phyloP scores from a whole-genome alignment of 2,113 vertebrate species.

The Odontesthes bonariensis region DNA sequence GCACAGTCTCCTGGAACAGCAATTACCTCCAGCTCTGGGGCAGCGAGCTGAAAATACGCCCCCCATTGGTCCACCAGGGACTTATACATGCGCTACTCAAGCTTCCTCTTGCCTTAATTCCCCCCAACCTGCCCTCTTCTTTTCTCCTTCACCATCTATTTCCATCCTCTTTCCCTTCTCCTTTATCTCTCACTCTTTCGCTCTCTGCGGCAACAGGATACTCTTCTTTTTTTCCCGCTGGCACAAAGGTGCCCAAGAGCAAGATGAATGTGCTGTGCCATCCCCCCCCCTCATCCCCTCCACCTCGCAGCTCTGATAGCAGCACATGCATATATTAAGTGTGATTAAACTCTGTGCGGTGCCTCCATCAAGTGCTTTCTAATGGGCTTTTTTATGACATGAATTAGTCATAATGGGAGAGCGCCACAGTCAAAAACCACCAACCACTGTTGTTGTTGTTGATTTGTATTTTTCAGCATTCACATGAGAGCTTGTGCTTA shows the following conservation, averaged over 20 bases:
- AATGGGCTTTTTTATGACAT: conserved; percentile 85
- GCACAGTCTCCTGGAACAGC: conserved; percentile 65
- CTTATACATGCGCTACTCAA: conserved; percentile 29
- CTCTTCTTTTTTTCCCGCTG: conserved; percentile 33
- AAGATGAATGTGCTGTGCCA: conserved; percentile 72
- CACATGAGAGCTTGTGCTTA: conserved; percentile 68
- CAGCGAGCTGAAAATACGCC: conserved; percentile 60
- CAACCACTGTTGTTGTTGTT: conserved; percentile 68
- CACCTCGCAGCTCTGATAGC: conserved; percentile 62
- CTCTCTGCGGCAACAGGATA: conserved; percentile 69
- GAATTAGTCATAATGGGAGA: conserved; percentile 84
- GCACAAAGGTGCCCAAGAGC: conserved; percentile 77
- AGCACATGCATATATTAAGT: conserved; percentile 84
- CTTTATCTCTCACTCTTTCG: conserved; percentile 29
- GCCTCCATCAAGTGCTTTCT: conserved; percentile 84
- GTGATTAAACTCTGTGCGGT: conserved; percentile 83
- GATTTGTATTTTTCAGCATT: conserved; percentile 69
- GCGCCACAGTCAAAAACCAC: conserved; percentile 72
- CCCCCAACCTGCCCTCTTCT: conserved; percentile 4
- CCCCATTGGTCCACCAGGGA: conserved; percentile 59
- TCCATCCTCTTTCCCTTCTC: conserved; percentile 13
- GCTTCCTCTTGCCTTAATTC: conserved; percentile 49
- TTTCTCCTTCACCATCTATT: conserved; percentile 17
- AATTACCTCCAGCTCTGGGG: conserved; percentile 64
- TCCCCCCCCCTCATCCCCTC: neutral